Percentiles rank a stretch among this genome's conserved stretches.
Conservation (phyloP, 2,797 vertebrate species). For the Scyliorhinus canicula region DNA sequence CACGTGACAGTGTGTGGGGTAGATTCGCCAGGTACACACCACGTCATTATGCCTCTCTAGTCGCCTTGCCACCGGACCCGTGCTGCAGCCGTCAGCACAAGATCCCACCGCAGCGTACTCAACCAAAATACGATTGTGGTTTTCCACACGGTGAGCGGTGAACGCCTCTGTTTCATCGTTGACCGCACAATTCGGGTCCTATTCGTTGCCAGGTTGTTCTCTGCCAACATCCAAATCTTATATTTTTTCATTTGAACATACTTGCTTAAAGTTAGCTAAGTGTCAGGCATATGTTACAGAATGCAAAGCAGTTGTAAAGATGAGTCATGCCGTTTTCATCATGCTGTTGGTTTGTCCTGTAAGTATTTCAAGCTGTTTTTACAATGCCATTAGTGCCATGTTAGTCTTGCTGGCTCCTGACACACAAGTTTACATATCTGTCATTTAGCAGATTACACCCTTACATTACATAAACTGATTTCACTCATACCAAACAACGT, state of each 20-base stretch:
- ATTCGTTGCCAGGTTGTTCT: background rate
- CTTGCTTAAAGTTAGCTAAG: background rate
- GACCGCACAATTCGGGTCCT: background rate
- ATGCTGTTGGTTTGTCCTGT: background rate
- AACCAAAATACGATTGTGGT: background rate
- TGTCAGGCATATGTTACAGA: background rate
- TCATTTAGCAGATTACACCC: background rate
- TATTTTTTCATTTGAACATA: background rate
- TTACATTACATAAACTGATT: background rate
- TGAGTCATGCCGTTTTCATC: background rate
- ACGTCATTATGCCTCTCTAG: background rate
- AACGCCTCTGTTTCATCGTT: background rate
- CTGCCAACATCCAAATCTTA: background rate
- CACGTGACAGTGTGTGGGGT: background rate
- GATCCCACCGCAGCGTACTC: background rate
- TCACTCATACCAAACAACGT: background rate
- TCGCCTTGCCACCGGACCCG: background rate
- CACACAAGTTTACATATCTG: background rate
- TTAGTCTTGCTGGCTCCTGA: background rate
- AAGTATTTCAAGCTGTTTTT: background rate
- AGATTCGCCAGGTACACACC: background rate
- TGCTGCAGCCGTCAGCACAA: background rate
- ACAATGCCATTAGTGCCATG: background rate
- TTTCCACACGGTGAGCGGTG: background rate
- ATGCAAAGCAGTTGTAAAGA: background rate